Percentiles rank a stretch among this genome's conserved stretches.
Conservation (phyloP, 2,113 vertebrate species). For the Lathamus discolor region DNA sequence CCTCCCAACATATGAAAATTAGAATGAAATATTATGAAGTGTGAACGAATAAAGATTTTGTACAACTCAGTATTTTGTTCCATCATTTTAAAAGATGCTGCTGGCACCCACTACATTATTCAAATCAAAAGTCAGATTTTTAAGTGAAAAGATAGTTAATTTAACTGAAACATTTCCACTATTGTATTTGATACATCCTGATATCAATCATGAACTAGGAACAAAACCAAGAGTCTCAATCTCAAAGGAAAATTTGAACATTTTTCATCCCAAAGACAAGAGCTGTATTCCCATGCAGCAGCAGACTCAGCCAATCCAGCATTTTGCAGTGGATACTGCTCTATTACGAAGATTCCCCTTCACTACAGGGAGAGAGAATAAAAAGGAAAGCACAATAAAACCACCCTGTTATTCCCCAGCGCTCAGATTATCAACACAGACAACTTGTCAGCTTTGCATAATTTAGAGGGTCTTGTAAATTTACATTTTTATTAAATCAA, state of each 20-base stretch:
- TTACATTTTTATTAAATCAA: conserved; percentile 52
- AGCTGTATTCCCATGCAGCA: background rate
- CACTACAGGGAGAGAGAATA: background rate
- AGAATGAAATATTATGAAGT: background rate
- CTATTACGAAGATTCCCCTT: background rate
- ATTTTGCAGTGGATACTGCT: background rate
- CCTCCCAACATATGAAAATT: background rate
- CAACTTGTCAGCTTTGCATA: conserved; percentile 27
- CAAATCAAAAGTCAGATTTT: background rate
- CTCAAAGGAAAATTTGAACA: background rate
- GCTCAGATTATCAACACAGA: background rate
- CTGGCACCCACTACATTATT: background rate
- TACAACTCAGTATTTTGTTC: background rate
- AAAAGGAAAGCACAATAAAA: background rate
- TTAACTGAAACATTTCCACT: background rate
- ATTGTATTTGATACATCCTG: background rate
- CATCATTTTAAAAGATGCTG: background rate
- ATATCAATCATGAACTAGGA: background rate
- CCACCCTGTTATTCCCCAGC: background rate
- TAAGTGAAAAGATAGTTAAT: background rate
- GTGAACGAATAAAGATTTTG: background rate
- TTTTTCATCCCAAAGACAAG: background rate
- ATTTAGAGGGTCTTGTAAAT: conserved; percentile 34
- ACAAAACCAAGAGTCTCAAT: background rate
- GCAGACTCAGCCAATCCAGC: background rate